Conservation (phyloP, 2,113 vertebrate genomes). For the Chionodraco myersi region DNA sequence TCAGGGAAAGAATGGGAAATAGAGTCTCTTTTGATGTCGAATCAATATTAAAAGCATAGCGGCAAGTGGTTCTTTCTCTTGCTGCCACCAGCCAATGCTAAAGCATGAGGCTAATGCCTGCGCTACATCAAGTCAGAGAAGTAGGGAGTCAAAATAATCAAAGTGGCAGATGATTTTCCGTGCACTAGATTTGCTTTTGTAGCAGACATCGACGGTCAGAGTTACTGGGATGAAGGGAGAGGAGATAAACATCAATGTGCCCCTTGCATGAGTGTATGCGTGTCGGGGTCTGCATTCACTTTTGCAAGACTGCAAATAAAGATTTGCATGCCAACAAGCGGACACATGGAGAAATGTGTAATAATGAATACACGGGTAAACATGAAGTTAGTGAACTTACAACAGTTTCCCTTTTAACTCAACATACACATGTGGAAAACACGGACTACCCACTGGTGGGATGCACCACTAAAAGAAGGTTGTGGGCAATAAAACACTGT, state of each 20-base stretch:
- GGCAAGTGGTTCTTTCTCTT: constrained; percentile 14
- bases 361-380: constrained; percentile 15
- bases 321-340: constrained; percentile 14
- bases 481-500: constrained; percentile 36
- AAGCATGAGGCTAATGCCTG: constrained; percentile 30
- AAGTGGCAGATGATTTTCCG: constrained; percentile 21
- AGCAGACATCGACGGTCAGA: constrained; percentile 19
- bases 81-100: constrained; percentile 42
- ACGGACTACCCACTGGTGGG: constrained; percentile 35
- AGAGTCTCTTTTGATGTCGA: constrained; percentile 16
- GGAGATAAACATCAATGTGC: constrained; percentile 58
- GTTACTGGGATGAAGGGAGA: constrained; percentile 41
- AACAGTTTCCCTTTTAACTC: constrained; percentile 83
- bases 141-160: constrained; percentile 24
- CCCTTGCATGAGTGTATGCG: constrained; percentile 73
- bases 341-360: background rate
- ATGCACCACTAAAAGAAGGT: constrained; percentile 36
- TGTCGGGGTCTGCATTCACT: constrained; percentile 31
- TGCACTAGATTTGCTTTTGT: constrained; percentile 23
- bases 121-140: background rate
- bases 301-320: background rate
- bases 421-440: constrained; percentile 71
- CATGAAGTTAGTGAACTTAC: constrained; percentile 71
- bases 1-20: constrained; percentile 45
- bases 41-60: constrained; percentile 31